A percentile compares a stretch with the other conserved stretches of the same genome.
Conservation (phyloP, 35 echinoderm and acorn worm genomes). For the Heliocidaris erythrogramma region DNA sequence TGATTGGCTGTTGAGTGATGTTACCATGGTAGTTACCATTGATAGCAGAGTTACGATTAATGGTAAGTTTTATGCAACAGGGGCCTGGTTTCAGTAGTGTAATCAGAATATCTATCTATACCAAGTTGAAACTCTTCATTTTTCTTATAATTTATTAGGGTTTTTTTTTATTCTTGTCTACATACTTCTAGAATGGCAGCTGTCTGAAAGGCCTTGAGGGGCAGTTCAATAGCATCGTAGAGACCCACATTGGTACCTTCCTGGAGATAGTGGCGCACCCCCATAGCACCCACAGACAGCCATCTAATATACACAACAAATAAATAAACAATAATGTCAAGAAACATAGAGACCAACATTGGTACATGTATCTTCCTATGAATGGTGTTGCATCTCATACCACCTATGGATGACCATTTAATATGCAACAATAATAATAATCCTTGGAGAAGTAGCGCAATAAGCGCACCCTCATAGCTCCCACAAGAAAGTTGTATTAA, state of each 20-base stretch:
- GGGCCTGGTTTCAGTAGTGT: no score
- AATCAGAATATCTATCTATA: no score
- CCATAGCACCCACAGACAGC: conserved; percentile 84
- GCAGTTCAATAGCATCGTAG: conserved; percentile 92
- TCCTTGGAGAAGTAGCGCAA: no score
- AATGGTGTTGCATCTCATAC: conserved; percentile 75
- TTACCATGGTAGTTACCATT: no score
- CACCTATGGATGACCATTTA: conserved; percentile 89
- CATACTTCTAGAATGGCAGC: conserved; percentile 88
- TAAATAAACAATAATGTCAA: background rate
- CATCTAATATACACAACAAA: conserved; percentile 71
- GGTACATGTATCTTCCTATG: conserved; percentile 62
- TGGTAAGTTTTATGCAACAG: no score
- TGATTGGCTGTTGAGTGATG: no score
- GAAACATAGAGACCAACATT: conserved; percentile 71
- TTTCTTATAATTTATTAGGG: no score
- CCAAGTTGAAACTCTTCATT: no score
- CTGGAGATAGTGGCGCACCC: conserved; percentile 75
- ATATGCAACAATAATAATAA: background rate
- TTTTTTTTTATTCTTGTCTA: background rate
- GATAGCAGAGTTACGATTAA: no score
- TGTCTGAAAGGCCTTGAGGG: conserved; percentile 98
- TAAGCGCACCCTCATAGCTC: no score
- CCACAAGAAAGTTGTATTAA: no score
- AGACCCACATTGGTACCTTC: conserved; percentile 68